A percentile compares a stretch with the other conserved stretches of the same genome.
Conservation (phyloP, 1,140 invertebrate species). For the Macrobrachium rosenbergii region DNA sequence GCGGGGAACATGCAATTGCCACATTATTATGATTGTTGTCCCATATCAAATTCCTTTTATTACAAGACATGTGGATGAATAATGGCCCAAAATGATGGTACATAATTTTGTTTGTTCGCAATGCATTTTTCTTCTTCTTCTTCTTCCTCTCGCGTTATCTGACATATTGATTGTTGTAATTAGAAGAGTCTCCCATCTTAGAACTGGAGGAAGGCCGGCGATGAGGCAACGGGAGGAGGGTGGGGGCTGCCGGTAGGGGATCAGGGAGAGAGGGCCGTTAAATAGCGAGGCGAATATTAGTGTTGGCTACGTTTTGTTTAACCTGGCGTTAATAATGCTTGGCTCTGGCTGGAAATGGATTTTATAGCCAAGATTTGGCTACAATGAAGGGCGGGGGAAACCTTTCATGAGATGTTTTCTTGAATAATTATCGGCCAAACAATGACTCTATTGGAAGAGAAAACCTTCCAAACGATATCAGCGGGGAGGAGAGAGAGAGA, state of each 20-base stretch:
- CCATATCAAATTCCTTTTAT: slow-evolving; percentile 61
- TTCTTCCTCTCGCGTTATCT: slow-evolving; percentile 17
- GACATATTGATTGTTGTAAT: slow-evolving; percentile 60
- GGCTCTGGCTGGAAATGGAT: too few species aligned
- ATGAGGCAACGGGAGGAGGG: not conserved
- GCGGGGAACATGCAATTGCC: slow-evolving; percentile 58
- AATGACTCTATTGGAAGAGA: not conserved
- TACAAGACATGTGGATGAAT: slow-evolving; percentile 57
- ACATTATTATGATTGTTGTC: slow-evolving; percentile 60
- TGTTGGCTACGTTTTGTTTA: too few species aligned
- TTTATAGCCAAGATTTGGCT: too few species aligned
- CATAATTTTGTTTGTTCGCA: slow-evolving; percentile 58
- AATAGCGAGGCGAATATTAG: not conserved
- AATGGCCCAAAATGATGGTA: slow-evolving; percentile 56
- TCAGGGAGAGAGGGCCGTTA: not conserved
- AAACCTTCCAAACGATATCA: not conserved
- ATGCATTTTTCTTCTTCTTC: not conserved
- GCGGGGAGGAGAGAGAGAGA: not conserved
- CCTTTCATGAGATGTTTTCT: too few species aligned
- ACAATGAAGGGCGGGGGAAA: too few species aligned
- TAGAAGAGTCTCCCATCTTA: slow-evolving; percentile 22
- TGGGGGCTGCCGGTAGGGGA: not conserved
- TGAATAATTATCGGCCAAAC: not conserved
- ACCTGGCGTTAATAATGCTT: too few species aligned
- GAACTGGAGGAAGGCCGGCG: not conserved